Conservation (phyloP, 92 coral and sea anemone genomes). For the Galaxea fascicularis region DNA sequence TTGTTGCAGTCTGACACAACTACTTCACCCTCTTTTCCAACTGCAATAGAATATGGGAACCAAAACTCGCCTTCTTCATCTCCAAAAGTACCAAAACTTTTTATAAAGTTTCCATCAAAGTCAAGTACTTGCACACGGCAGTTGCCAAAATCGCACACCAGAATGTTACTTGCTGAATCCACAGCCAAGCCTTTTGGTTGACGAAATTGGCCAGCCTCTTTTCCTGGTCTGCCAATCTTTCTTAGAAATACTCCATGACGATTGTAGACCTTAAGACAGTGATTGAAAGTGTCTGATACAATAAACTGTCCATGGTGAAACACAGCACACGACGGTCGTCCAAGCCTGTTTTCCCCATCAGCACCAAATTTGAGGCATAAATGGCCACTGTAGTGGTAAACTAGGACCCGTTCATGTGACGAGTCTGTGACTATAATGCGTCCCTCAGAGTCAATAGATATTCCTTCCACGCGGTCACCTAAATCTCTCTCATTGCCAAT, state of each 20-base stretch:
- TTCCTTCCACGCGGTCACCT: conserved; percentile 70
- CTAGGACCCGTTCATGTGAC: conserved; percentile 56
- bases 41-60: conserved; percentile 65
- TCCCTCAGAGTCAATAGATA: conserved; percentile 66
- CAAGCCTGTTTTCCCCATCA: conserved; percentile 42
- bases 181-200: conserved; percentile 68
- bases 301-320: conserved; percentile 66
- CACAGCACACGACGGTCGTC: conserved; percentile 69
- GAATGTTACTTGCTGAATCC: conserved; percentile 57
- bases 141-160: conserved; percentile 76
- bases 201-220: conserved; percentile 60
- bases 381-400: conserved; percentile 63
- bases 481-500: conserved; percentile 47
- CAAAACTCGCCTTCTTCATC: conserved; percentile 56
- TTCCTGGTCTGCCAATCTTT: conserved; percentile 70
- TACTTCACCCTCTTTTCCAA: conserved; percentile 39
- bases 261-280: conserved; percentile 73
- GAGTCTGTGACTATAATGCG: conserved; percentile 70
- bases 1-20: conserved; percentile 68
- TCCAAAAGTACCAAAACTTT: conserved; percentile 61
- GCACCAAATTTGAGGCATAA: conserved; percentile 70
- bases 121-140: conserved; percentile 70
- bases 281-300: conserved; percentile 74
- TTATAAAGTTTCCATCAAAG: conserved; percentile 68
- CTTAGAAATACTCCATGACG: conserved; percentile 59